Evolutionary conservation across 2,888 invertebrate species (phyloP), one percentile per base, ranked within the genome.

Genomic region (Drosophila recens): DNA sequence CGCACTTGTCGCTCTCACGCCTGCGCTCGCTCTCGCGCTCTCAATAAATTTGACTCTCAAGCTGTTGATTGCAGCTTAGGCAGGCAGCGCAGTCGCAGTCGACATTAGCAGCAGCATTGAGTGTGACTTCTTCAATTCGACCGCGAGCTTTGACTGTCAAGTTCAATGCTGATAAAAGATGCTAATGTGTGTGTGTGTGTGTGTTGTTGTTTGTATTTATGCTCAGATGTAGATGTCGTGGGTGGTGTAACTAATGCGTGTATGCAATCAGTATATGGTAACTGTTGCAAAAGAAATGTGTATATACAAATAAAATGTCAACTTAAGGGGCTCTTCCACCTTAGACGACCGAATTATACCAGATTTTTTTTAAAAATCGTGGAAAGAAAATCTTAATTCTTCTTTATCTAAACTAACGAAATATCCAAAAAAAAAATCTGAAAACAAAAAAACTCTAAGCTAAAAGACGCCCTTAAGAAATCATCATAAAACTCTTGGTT

Each of bases 101-200:
- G n/a, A n/a, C 40, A 13, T 4, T 20, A 40, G 2, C 57, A 30
- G 10, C 27, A 27, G 27, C 27, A 27, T 27, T 27, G 27, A 6
- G 27, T 6, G 27, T 43, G 45, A 34, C 57, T 30, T 38, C 46
- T 46, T 38, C 13, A 43, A 38, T 52, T 23, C n/a, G 23, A 51
- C 42, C 17, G 23, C 33, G 33, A 49, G 58, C 58, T 54, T 64
- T 38, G 36, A 13, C 57, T 42, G 63, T 63, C 76, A 76, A 79
- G 79, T 76, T 76, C 79, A 75, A 74, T 79, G 68, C 48, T 54
- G 33, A 67, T 46, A 61, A 48, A 56, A 52, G 30, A 40, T 33
- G 36, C 13, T 36, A 5, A 13, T 11, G 9, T 17, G n/a, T 38
- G 34, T 15, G 27, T 30, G 6, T 36, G 15, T 36, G 38, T 64